Evolutionary conservation across 2,797 vertebrate species (phyloP), one percentile per base, ranked within the genome.

Genomic region (Cryptoblepharus egeriae): DNA sequence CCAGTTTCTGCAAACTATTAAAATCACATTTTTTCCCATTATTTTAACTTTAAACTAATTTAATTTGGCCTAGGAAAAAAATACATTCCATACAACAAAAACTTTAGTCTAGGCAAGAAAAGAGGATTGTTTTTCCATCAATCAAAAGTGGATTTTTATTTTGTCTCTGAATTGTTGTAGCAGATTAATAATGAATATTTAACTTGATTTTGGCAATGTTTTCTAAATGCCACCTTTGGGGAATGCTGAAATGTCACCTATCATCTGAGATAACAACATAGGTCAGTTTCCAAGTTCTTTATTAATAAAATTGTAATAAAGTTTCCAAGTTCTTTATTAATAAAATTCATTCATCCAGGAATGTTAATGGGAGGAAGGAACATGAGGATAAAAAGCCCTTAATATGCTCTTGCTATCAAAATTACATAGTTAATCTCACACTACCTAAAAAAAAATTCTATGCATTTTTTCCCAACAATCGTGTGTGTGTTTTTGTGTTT

Each of bases 11-110:
- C 87, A 81, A 89, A 86, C 30, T 91, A 89, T 87, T 88, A 89
- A 84, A 88, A 90, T 90, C 92, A 93, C 92, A 94, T 73, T 93
- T 79, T 83, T 93, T 90, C 90, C 85, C 91, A 89, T 89, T 92
- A 91, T 93, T 93, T 92, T 91, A 90, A 90, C 75, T 87, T 91
- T 88, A 90, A 58, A 61, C 90, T 91, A 71, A 86, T 87, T 91
- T 91, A 83, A 87, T 80, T 92, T 92, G 86, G 93, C 88, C 0
- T 77, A 84, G 68, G 89, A 93, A 81, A 85, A 92, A 81, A 95
- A 89, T 93, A 88, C 60, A 52, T 88, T 88, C 87, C 87, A 79
- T 84, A 87, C 55, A 89, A 85, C 77, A 87, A 92, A 88, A 92
- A 83, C 81, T 75, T 64, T 83, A 88, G 83, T 87, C 79, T 80